These are phyloP conservation scores for Crax fasciolata DNA, from an alignment of 2,797 vertebrate genomes.

Conservation along the genomic window DNA sequence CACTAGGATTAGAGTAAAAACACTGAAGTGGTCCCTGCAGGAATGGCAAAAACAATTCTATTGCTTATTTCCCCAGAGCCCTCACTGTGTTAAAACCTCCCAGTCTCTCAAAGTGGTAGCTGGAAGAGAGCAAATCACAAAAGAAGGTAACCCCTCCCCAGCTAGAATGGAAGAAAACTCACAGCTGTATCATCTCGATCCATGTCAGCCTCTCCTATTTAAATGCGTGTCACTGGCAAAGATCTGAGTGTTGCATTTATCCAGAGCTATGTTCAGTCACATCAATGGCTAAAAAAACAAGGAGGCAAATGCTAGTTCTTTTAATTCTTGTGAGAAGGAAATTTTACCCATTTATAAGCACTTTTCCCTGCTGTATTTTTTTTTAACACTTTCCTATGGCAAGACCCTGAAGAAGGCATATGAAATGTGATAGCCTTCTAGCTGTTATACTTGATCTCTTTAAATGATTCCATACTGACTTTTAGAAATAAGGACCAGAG, in stretches of 20 bases:
- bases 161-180: neutral
- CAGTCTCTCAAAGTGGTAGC: neutral
- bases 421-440: neutral
- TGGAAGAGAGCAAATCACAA: neutral
- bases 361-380: neutral
- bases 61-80: conserved; percentile 28
- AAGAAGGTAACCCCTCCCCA: neutral
- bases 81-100: conserved; percentile 2
- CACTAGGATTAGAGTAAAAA: conserved; percentile 36
- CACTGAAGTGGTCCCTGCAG: conserved; percentile 22
- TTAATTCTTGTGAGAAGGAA: neutral
- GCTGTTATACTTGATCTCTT: neutral
- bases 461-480: neutral
- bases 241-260: neutral
- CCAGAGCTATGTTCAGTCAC: neutral
- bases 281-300: conserved; percentile 12
- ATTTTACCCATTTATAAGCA: neutral
- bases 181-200: neutral
- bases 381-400: neutral
- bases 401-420: neutral
- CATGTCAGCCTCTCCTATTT: neutral
- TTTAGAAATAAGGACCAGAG: neutral
- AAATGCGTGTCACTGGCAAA: neutral
- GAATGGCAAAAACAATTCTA: neutral
- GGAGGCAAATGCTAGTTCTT: neutral